phyloP scores from a whole-genome alignment of 2,113 vertebrate species.

The Phodopus roborovskii region DNA sequence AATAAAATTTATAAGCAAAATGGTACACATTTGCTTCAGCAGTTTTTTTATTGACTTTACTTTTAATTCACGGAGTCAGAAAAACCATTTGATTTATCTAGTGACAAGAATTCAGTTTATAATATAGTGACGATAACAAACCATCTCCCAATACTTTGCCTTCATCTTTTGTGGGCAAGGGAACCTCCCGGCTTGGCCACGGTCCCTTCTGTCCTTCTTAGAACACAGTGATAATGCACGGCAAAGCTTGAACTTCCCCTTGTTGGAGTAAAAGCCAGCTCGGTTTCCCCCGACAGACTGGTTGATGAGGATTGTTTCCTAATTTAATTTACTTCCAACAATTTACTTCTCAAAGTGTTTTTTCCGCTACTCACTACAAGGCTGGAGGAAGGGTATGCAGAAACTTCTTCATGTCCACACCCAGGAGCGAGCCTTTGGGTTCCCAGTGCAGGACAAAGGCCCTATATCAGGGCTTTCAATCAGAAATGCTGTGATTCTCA shows the following conservation, averaged over 20 bases:
- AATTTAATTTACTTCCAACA: constrained; percentile 48
- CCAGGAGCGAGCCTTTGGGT: neutral
- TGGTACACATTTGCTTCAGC: neutral
- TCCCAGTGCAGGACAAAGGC: neutral
- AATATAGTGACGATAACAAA: constrained; percentile 18
- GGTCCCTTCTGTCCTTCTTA: neutral
- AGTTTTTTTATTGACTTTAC: constrained; percentile 40
- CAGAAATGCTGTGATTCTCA: constrained; percentile 39
- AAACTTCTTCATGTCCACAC: neutral
- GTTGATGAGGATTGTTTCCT: constrained; percentile 15
- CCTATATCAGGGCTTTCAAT: constrained; percentile 6
- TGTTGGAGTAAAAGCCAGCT: neutral
- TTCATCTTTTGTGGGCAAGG: neutral
- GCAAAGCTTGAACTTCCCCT: neutral
- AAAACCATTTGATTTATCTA: constrained; percentile 15
- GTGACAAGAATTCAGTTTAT: constrained; percentile 28
- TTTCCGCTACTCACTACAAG: neutral
- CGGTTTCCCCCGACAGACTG: neutral
- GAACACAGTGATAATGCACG: constrained; percentile 6
- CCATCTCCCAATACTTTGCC: neutral
- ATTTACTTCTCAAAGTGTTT: neutral
- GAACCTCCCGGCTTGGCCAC: neutral
- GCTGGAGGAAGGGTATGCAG: neutral
- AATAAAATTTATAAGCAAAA: neutral
- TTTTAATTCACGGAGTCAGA: constrained; percentile 48